Base-by-base conservation (phyloP, 2,888 invertebrate genomes). In the Sarcophaga carnaria region DNA sequence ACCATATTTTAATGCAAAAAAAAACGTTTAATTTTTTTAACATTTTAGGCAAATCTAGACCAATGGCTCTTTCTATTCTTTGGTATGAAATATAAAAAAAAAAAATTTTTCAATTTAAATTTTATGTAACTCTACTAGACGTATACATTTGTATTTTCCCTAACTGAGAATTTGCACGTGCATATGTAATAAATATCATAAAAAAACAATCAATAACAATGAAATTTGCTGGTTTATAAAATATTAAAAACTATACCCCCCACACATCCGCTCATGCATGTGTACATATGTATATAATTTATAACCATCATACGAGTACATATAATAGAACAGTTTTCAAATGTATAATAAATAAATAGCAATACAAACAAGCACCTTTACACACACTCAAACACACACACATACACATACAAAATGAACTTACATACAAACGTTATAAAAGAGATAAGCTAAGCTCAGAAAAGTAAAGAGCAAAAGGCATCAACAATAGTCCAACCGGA, bases 191-290 rank as follows among this genome's bases (percentile, higher is more conserved):
- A 37, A 37, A 37, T 37, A 37, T 2, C 10, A 2, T 37, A 37
- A 27, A 37, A 47, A 59, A 62, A 74, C 74, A 75, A 80, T 80
- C 81, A 62, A 81, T 81, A 69, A 37, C 20, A 59, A 69, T 69
- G 14, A 69, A 81, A 37, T 70, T 63, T 69, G 27, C 37, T 75
- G 54, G 12, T 47, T 25, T 63, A 60, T 49, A 62, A 69, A 75
- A 74, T 27, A 75, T 75, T 69, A 49, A 59, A 20, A 74, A 45
- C 22, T 25, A 27, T 10, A 20, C 11, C 20, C 63, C 20, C 45
- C 10, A 71, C 3, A 14, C 2, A 54, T 17, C 22, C 22, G 22
- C 22, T 22, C 22, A 22, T 22, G 22, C 22, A 22, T 22, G 22
- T 22, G 22, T 22, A 17, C 17, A 71, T 10, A 37, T 8, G 8